Evolutionary conservation across 2,797 vertebrate genomes (phyloP), one percentile per base, ranked within the genome.

Genomic region (Acipenser oxyrinchus): DNA sequence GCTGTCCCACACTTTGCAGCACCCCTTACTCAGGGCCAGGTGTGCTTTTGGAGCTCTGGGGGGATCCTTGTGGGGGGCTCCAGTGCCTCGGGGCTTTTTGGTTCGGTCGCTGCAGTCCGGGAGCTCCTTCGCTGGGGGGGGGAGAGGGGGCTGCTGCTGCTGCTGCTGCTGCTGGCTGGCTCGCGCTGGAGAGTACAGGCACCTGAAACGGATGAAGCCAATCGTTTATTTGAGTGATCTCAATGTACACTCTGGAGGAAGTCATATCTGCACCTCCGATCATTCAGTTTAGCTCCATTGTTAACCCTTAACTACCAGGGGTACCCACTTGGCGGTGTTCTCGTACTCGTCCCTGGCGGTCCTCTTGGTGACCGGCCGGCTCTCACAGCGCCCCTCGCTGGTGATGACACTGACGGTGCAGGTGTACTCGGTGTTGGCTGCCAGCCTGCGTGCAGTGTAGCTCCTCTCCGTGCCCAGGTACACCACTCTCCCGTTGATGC

Each of bases 341-440:
- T 66, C 51, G 10, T 80, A 78, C 68, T 76, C 77, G 7, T 82
- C 72, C 23, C 72, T 63, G 12, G 77, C 73, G 0, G 78, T 84
- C 64, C 75, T 74, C 63, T 80, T 82, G 60, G 75, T 82, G 65
- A 80, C 71, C 0, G 79, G 71, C 9, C 63, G 73, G 68, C 79
- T 78, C 62, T 82, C 73, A n/a, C 65, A 81, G 60, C 75, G 77
- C 10, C 82, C 82, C 51, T 74, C 76, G 52, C 79, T 79, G 62
- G 82, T 83, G 65, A 83, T 74, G 59, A 80, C 79, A 7, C 82
- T 75, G 15, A 82, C 74, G 0, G 72, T 71, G 62, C 75, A 84
- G 70, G 76, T 76, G 70, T 83, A 81, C 7, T 72, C 64, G 0
- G 76, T 81, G 73, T 77, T 76, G 9, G 79, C 63, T 0, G 66